phyloP scores from a whole-genome alignment of 2,888 invertebrate genomes.

The Dolichopus griseipennis region DNA sequence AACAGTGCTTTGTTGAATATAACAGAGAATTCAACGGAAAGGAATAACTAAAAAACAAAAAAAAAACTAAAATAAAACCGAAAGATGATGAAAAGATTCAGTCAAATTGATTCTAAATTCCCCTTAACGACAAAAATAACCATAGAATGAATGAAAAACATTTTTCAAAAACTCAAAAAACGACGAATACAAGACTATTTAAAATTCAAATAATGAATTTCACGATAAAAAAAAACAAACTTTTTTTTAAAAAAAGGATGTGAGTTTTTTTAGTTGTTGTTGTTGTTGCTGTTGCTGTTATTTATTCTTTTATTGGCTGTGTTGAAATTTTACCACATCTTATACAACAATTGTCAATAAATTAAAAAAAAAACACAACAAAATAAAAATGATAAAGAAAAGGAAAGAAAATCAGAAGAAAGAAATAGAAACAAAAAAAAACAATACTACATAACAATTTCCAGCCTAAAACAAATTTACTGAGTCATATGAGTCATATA shows the following conservation, averaged over 20 bases:
- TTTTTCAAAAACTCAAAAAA: neutral
- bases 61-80: too few relatives aligned
- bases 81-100: too few relatives aligned
- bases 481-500: neutral
- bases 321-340: neutral
- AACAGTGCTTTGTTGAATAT: too few relatives aligned
- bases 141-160: neutral
- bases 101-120: too few relatives aligned
- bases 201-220: neutral
- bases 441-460: too few relatives aligned
- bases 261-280: neutral
- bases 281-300: too few relatives aligned
- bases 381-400: neutral
- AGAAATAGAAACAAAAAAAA: too few relatives aligned
- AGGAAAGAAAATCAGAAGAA: neutral
- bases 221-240: neutral
- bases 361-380: neutral
- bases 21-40: too few relatives aligned
- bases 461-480: neutral
- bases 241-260: neutral
- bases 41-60: too few relatives aligned
- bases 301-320: neutral
- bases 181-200: neutral
- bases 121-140: neutral
- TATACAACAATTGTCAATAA: neutral